Conservation (phyloP, 2,113 vertebrate genomes). For the Bolborhynchus lineola region DNA sequence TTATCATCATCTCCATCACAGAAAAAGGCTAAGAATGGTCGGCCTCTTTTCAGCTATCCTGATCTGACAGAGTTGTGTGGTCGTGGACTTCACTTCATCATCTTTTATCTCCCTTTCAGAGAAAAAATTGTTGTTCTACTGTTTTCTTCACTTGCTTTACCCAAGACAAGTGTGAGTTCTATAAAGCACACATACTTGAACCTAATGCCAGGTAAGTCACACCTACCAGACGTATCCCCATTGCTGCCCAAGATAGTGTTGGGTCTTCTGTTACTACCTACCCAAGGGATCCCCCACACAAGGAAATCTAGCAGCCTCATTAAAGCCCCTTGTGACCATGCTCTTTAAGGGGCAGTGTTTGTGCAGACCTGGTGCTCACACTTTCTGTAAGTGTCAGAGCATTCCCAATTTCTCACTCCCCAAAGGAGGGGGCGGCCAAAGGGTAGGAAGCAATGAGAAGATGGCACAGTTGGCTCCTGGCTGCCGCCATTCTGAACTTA, state of each 20-base stretch:
- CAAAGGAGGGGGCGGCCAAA: not conserved
- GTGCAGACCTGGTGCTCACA: not conserved
- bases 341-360: not conserved
- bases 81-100: not conserved
- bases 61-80: not conserved
- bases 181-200: accelerated
- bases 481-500: not conserved
- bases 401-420: not conserved
- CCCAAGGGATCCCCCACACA: not conserved
- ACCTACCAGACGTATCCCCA: not conserved
- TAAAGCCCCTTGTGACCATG: not conserved
- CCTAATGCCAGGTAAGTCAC: not conserved
- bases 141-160: not conserved
- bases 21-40: not conserved
- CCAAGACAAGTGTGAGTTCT: not conserved
- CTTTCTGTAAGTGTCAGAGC: not conserved
- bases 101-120: not conserved
- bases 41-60: not conserved
- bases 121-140: not conserved
- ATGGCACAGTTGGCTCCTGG: not conserved
- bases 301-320: not conserved
- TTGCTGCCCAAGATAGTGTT: not conserved
- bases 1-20: not conserved
- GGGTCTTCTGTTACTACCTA: not conserved
- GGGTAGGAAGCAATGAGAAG: not conserved